A percentile compares a stretch with the other conserved stretches of the same genome.
These are phyloP conservation scores for Toxonevra muliebris DNA, from an alignment of 2,888 invertebrate genomes.

Conservation along the genomic window DNA sequence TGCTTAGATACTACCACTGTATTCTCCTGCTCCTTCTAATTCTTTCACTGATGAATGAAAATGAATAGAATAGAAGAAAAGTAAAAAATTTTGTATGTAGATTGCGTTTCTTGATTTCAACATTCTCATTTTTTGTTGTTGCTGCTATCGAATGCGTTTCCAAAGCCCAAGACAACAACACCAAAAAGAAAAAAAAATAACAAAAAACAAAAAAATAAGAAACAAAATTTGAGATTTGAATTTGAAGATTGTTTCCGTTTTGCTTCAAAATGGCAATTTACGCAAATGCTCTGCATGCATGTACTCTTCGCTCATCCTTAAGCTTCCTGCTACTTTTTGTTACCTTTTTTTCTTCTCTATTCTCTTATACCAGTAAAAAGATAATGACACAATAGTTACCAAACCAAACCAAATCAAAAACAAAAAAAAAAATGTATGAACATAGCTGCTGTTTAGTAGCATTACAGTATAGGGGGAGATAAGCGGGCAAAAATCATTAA, in stretches of 20 bases:
- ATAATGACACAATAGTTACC: conserved; percentile 53
- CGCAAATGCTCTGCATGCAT: too few relatives aligned
- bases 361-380: conserved; percentile 46
- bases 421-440: background rate
- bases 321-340: background rate
- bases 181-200: conserved; percentile 2
- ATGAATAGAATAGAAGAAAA: conserved; percentile 19
- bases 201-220: conserved; percentile 19
- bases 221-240: conserved; percentile 52
- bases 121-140: too few relatives aligned
- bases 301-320: background rate
- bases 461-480: conserved; percentile 45
- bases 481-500: conserved; percentile 62
- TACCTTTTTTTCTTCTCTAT: background rate
- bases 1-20: too few relatives aligned
- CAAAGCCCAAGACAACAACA: conserved; percentile 26
- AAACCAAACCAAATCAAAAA: background rate
- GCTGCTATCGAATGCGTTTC: conserved; percentile 22
- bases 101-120: conserved; percentile 29
- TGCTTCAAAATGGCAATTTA: background rate
- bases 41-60: too few relatives aligned
- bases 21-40: too few relatives aligned
- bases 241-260: conserved; percentile 53
- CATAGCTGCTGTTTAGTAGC: background rate
- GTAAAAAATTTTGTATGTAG: conserved; percentile 31